Percentiles rank a stretch among this genome's conserved stretches.
Evolutionary conservation across 1,140 invertebrate genomes (phyloP).

Genomic region (Prorops nasuta): DNA sequence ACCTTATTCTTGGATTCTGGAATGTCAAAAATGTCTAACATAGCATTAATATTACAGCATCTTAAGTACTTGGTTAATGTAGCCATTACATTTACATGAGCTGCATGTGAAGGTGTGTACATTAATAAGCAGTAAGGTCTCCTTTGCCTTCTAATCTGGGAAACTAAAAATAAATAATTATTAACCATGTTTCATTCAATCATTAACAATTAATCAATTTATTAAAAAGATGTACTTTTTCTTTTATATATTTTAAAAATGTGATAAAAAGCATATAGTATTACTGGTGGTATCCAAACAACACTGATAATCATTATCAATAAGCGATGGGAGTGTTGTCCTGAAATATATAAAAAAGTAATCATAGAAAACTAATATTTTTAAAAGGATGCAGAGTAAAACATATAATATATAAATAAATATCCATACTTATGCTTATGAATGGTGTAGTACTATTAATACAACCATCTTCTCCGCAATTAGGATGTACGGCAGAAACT

Average conservation of each 20-base stretch:
- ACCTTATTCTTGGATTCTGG: constrained; percentile 39
- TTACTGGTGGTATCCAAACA: constrained; percentile 49
- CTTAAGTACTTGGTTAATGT: constrained; percentile 44
- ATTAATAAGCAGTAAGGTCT: constrained; percentile 45
- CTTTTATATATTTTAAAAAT: constrained; percentile 43
- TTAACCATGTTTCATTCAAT: not conserved
- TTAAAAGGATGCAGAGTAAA: not conserved
- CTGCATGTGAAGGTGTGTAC: constrained; percentile 41
- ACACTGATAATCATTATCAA: constrained; percentile 52
- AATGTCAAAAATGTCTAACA: constrained; percentile 46
- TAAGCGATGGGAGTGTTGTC: constrained; percentile 34
- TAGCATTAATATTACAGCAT: constrained; percentile 44
- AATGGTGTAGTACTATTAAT: constrained; percentile 43
- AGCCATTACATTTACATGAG: constrained; percentile 44
- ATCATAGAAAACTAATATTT: not conserved
- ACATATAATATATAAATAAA: not conserved
- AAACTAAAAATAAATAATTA: not conserved
- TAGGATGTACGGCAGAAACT: constrained; percentile 42
- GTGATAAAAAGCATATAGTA: constrained; percentile 43
- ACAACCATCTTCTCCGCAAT: constrained; percentile 40
- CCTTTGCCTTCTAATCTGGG: constrained; percentile 19
- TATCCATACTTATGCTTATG: constrained; percentile 42
- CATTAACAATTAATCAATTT: not conserved
- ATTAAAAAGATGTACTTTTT: constrained; percentile 20
- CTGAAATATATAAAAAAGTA: constrained; percentile 31